A percentile compares a stretch with the other conserved stretches of the same genome.
Evolutionary conservation across 2,797 vertebrate species (phyloP).

Genomic region (Pyrocephalus nanus): DNA sequence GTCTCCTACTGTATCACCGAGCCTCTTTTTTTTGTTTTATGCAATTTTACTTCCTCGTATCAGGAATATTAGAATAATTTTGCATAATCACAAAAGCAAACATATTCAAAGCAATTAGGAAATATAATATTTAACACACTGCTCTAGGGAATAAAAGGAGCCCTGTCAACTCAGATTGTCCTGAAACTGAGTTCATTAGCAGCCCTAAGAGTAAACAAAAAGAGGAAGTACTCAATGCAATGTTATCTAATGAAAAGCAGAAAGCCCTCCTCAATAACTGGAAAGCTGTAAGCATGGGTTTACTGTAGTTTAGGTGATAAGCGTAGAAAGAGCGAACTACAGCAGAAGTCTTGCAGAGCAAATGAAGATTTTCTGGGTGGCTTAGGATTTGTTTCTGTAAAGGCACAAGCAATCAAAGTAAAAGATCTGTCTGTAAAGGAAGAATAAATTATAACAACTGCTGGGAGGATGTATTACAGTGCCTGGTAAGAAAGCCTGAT

Average conservation of each 20-base stretch:
- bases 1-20: neutral
- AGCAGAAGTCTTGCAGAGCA: neutral
- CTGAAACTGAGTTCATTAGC: neutral
- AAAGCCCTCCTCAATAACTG: neutral
- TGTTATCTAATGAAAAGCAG: neutral
- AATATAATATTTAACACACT: neutral
- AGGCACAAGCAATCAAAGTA: neutral
- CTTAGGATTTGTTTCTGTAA: neutral
- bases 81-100: neutral
- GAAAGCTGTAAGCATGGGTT: neutral
- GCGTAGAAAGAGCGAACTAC: neutral
- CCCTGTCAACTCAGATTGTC: neutral
- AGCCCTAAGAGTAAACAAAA: neutral
- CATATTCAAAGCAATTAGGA: neutral
- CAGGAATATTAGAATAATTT: neutral
- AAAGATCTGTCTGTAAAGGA: neutral
- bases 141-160: neutral
- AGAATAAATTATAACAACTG: neutral
- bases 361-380: neutral
- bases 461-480: rapidly evolving
- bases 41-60: neutral
- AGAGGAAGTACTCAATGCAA: neutral
- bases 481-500: neutral
- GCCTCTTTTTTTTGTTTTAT: neutral
- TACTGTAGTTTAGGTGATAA: neutral